Conservation (phyloP, 1,140 invertebrate species). For the Brachystomella parvula region DNA sequence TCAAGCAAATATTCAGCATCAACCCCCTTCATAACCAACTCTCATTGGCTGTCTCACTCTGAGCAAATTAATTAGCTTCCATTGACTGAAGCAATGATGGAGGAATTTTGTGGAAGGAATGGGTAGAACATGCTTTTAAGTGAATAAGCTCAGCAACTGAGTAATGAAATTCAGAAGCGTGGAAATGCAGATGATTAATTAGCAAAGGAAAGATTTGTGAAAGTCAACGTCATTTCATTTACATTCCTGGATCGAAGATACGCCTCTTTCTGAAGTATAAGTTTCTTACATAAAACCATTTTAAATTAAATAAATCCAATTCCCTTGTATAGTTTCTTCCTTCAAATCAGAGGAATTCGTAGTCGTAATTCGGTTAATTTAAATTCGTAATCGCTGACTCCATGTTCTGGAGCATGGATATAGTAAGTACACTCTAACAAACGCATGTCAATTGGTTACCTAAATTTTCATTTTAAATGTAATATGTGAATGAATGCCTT, state of each 20-base stretch:
- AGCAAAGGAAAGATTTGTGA: not conserved
- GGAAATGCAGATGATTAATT: not conserved
- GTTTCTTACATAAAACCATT: too few relatives aligned
- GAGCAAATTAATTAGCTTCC: too few relatives aligned
- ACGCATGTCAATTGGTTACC: constrained; percentile 11
- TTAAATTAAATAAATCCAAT: too few relatives aligned
- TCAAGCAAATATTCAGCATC: too few relatives aligned
- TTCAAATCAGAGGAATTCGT: too few relatives aligned
- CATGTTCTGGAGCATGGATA: not conserved
- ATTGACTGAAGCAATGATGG: not conserved
- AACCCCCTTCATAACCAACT: not conserved
- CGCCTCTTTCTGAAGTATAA: too few relatives aligned
- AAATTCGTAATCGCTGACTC: not conserved
- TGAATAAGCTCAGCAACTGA: not conserved
- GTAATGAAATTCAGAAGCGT: not conserved
- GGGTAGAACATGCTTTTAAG: too few relatives aligned
- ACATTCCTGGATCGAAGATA: not conserved
- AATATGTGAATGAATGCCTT: constrained; percentile 26
- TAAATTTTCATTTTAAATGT: not conserved
- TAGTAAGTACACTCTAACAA: not conserved
- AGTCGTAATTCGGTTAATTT: too few relatives aligned
- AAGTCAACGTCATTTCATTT: not conserved
- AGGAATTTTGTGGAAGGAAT: not conserved
- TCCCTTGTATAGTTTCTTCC: too few relatives aligned
- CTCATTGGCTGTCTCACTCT: not conserved